These are phyloP conservation scores for Nasonovia ribisnigri DNA, from an alignment of 2,888 invertebrate genomes.

Conservation along the genomic window DNA sequence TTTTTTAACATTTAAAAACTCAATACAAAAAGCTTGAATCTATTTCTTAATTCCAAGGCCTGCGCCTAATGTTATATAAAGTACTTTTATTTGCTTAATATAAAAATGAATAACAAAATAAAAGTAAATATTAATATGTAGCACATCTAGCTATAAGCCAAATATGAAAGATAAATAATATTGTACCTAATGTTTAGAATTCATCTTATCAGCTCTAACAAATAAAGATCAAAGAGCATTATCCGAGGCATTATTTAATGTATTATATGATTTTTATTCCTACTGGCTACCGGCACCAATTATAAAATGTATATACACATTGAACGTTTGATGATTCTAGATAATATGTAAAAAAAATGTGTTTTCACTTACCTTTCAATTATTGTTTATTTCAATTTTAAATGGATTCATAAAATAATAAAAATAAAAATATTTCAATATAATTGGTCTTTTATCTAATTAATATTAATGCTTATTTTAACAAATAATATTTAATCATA, in stretches of 20 bases:
- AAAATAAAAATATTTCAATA: background rate
- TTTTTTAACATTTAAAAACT: background rate
- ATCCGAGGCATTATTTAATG: background rate
- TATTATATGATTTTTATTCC: background rate
- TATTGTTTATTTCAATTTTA: background rate
- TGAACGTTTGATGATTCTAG: background rate
- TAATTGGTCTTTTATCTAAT: background rate
- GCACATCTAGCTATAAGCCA: background rate
- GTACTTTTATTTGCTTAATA: conserved; percentile 34
- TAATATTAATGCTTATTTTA: background rate
- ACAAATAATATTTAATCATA: background rate
- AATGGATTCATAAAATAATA: background rate
- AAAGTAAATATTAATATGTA: conserved; percentile 19
- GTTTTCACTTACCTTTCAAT: background rate
- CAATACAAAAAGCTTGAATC: background rate
- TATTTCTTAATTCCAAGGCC: background rate
- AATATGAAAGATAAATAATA: background rate
- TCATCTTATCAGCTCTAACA: conserved; percentile 44
- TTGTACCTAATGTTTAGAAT: too few relatives aligned
- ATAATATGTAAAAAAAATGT: background rate
- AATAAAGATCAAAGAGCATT: conserved; percentile 52
- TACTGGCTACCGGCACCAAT: background rate
- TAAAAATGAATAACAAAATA: conserved; percentile 11
- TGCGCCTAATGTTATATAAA: conserved; percentile 10
- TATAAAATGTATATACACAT: background rate